A percentile compares a stretch with the other conserved stretches of the same genome.
phyloP scores from a whole-genome alignment of 64 coral and sea anemone genomes.

The Pocillopora damicornis region DNA sequence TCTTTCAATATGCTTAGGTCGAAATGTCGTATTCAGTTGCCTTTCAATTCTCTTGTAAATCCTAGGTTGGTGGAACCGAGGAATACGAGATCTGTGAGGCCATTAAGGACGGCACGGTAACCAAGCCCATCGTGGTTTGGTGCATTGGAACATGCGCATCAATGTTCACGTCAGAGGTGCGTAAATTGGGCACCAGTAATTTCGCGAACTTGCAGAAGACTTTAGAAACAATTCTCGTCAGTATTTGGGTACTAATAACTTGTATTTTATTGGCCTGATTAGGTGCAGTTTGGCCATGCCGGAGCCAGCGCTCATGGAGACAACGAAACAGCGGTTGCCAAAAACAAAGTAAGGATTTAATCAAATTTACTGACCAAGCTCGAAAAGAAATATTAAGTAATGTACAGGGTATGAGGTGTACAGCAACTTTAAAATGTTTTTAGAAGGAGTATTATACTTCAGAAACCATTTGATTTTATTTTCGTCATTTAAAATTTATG shows the following conservation, averaged over 20 bases:
- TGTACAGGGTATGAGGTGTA: too few species aligned
- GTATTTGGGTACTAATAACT: background rate
- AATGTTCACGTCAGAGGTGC: conserved; percentile 98
- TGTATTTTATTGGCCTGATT: background rate
- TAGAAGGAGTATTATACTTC: too few species aligned
- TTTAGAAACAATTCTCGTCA: too few species aligned
- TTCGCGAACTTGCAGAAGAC: background rate
- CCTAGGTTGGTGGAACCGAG: conserved; percentile 83
- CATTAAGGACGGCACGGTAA: conserved; percentile 71
- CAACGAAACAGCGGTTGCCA: conserved; percentile 91
- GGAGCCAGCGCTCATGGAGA: conserved; percentile 93
- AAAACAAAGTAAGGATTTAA: conserved; percentile 67
- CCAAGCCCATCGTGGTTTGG: conserved; percentile 86
- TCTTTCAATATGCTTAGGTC: too few species aligned
- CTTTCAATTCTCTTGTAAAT: background rate
- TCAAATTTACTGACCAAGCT: background rate
- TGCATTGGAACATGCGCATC: conserved; percentile 94
- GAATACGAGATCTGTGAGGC: conserved; percentile 94
- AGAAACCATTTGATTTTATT: background rate
- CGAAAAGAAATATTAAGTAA: background rate
- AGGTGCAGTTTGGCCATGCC: conserved; percentile 99
- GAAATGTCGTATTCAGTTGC: too few species aligned
- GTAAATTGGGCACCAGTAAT: background rate
- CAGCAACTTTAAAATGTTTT: too few species aligned
- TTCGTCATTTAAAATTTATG: background rate